Percentiles rank a stretch among this genome's conserved stretches.
Evolutionary conservation across 2,113 vertebrate species (phyloP).

Genomic region (Poeciliopsis turrubarensis): DNA sequence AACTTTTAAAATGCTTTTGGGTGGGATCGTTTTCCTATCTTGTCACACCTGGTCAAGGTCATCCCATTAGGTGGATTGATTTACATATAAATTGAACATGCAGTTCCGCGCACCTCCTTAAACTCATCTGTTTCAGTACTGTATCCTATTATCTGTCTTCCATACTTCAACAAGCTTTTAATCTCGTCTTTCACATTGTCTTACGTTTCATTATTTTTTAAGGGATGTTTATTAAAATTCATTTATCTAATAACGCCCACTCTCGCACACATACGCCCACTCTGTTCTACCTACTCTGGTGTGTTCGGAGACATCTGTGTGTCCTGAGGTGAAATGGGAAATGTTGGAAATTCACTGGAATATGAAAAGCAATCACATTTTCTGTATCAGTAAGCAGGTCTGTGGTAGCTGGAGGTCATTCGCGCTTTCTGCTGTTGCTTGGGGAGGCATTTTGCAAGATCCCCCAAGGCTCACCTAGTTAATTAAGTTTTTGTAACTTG

Average conservation of each 20-base stretch:
- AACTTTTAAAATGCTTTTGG: conserved; percentile 53
- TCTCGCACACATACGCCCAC: conserved; percentile 37
- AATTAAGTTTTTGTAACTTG: conserved; percentile 79
- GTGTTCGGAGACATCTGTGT: conserved; percentile 69
- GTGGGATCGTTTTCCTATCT: conserved; percentile 63
- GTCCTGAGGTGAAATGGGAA: conserved; percentile 76
- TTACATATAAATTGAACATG: conserved; percentile 80
- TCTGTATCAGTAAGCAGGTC: conserved; percentile 85
- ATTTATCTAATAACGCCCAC: conserved; percentile 73
- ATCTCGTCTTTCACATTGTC: conserved; percentile 63
- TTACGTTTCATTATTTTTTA: conserved; percentile 72
- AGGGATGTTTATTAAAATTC: conserved; percentile 74
- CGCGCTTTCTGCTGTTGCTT: conserved; percentile 74
- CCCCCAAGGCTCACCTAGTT: conserved; percentile 80
- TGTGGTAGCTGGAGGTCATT: conserved; percentile 80
- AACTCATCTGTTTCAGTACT: conserved; percentile 68
- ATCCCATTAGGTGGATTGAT: conserved; percentile 73
- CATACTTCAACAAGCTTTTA: conserved; percentile 73
- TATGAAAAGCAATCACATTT: conserved; percentile 85
- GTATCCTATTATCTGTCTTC: conserved; percentile 68
- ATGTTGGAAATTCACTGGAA: conserved; percentile 74
- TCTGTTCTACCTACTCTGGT: conserved; percentile 65
- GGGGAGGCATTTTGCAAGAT: conserved; percentile 75
- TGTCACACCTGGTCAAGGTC: conserved; percentile 70
- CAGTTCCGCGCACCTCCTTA: conserved; percentile 62